phyloP scores from a whole-genome alignment of 1,140 invertebrate genomes.

The Drosophila kanapiae region DNA sequence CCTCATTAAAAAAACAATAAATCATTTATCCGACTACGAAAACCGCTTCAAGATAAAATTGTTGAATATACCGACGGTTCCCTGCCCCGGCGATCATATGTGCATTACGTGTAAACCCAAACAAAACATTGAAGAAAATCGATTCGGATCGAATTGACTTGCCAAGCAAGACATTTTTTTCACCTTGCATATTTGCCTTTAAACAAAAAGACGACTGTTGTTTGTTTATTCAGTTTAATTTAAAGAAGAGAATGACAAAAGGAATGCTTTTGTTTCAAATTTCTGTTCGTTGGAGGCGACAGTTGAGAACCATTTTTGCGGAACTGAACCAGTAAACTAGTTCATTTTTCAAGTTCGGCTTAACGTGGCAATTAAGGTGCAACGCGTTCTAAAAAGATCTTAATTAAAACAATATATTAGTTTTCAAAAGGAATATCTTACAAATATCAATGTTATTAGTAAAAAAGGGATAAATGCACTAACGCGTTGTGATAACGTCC shows the following conservation, averaged over 20 bases:
- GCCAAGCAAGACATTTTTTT: slow-evolving; percentile 6
- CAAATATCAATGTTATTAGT: background rate
- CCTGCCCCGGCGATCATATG: slow-evolving; percentile 41
- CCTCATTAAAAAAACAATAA: slow-evolving; percentile 22
- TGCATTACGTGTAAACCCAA: slow-evolving; percentile 16
- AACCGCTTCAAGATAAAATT: background rate
- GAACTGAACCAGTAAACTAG: slow-evolving; percentile 6
- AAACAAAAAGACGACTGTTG: background rate
- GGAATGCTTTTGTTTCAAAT: slow-evolving; percentile 12
- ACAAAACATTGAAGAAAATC: slow-evolving; percentile 11
- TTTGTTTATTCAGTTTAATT: slow-evolving; percentile 42
- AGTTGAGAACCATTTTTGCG: background rate
- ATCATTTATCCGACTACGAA: slow-evolving; percentile 1
- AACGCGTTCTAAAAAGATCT: too few relatives aligned
- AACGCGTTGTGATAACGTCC: slow-evolving; percentile 20
- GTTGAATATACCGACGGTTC: background rate
- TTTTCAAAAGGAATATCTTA: background rate
- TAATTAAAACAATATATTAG: too few relatives aligned
- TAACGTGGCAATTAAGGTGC: background rate
- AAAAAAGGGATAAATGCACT: background rate
- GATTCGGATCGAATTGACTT: slow-evolving; percentile 12
- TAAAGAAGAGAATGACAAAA: background rate
- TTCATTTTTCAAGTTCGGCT: background rate
- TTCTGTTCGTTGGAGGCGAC: background rate
- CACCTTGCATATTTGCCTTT: slow-evolving; percentile 1